Base-by-base conservation (phyloP, 2,797 vertebrate species). In the Oryzias dopingdopingensis region DNA sequence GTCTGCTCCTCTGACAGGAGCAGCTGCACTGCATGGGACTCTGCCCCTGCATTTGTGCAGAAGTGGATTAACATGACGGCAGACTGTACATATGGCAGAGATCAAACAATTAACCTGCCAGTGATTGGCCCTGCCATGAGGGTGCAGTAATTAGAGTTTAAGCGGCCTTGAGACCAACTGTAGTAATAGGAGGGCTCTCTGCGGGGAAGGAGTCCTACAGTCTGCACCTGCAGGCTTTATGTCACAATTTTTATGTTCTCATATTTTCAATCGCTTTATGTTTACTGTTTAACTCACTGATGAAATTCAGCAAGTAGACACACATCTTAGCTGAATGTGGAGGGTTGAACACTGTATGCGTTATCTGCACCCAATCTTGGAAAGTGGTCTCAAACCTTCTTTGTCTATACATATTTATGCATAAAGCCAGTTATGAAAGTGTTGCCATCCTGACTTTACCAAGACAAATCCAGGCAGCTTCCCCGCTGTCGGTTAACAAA, bases 101-200 rank as follows among this genome's bases (percentile, higher is more conserved):
- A 91, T 91, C 86, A 91, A 89, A 89, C 86, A 90, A 93, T 93
- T 93, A 93, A 92, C 92, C 92, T 86, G 84, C 76, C 62, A 16
- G 80, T 85, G 86, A 86, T 86, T 86, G 84, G 82, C 77, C 83
- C 73, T 77, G 79, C 86, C 87, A 61, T 82, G 70, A 77, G 82
- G 80, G 80, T 79, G 67, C 82, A 67, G 88, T 87, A 90, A 92
- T 91, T 91, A 90, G 84, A 85, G 80, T 72, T 22, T 80, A 81
- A 81, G 83, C 80, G 84, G 83, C 76, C 80, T 74, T 50, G 86
- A 81, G 81, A 85, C 70, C 65, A 60, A 52, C 58, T 37, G 62
- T 41, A 65, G 75, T 82, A 73, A 85, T 78, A 63, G 65, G 74
- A 76, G 67, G 58, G 50, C 62, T 76, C 52, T 16, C 71, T 48